Evolutionary conservation across 2,113 vertebrate genomes (phyloP).

Genomic region (Scophthalmus maximus): DNA sequence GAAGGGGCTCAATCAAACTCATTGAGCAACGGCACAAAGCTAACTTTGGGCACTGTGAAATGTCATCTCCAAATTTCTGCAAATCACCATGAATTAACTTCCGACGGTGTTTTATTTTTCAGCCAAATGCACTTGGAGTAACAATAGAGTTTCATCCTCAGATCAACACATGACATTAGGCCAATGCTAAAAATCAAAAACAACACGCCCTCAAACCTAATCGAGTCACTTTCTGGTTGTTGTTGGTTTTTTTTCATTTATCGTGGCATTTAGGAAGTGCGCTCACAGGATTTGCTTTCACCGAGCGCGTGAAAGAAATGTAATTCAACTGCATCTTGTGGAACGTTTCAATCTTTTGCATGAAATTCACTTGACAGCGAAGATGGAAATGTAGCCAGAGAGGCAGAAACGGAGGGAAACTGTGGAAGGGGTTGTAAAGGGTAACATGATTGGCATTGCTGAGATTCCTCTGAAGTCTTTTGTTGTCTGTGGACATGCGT

Average conservation of each 20-base stretch:
- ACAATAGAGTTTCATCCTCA: not conserved
- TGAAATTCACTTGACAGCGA: constrained; percentile 43
- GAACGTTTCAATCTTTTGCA: constrained; percentile 15
- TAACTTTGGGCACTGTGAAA: not conserved
- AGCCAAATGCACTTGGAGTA: not conserved
- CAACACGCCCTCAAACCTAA: not conserved
- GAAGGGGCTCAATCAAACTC: not conserved
- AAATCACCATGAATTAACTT: not conserved
- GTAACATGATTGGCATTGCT: constrained; percentile 55
- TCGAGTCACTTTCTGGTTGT: not conserved
- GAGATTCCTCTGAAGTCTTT: constrained; percentile 58
- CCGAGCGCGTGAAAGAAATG: not conserved
- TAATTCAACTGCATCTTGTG: constrained; percentile 7
- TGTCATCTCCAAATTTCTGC: not conserved
- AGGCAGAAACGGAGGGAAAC: constrained; percentile 12
- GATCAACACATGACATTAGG: not conserved
- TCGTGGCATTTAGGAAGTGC: not conserved
- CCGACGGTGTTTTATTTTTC: not conserved
- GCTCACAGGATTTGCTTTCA: constrained; percentile 3
- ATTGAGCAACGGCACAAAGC: not conserved
- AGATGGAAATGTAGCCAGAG: constrained; percentile 41
- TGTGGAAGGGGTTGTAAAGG: constrained; percentile 25
- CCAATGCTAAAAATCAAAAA: not conserved
- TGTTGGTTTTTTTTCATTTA: not conserved
- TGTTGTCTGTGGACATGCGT: constrained; percentile 28